Percentiles rank a stretch among this genome's conserved stretches.
These are phyloP conservation scores for Acridotheres tristis DNA, from an alignment of 2,797 vertebrate genomes.

Conservation along the genomic window DNA sequence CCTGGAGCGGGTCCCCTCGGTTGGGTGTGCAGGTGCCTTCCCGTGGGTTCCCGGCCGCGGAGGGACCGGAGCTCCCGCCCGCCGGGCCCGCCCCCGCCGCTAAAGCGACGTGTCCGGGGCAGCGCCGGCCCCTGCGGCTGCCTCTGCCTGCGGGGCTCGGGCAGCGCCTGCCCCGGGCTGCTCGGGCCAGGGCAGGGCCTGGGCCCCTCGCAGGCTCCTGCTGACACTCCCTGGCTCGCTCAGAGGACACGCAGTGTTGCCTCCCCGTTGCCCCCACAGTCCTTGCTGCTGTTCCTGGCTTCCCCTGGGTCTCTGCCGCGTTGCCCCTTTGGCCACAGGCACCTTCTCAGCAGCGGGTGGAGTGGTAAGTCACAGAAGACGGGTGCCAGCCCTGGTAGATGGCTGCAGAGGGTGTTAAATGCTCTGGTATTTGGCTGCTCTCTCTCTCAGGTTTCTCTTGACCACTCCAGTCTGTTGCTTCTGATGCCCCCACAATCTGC, in stretches of 20 bases:
- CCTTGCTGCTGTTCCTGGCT: neutral
- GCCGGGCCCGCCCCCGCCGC: neutral
- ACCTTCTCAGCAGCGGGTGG: neutral
- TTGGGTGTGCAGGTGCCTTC: too few relatives aligned
- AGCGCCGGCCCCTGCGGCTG: neutral
- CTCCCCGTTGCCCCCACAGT: neutral
- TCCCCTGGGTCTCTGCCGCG: neutral
- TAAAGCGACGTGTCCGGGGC: slow-evolving; percentile 1
- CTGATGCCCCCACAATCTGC: too few relatives aligned
- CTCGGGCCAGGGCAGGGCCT: neutral
- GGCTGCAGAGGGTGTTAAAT: neutral
- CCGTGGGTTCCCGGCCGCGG: neutral
- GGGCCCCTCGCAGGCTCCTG: neutral
- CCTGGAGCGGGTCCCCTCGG: neutral
- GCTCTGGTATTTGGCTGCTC: neutral
- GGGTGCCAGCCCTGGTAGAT: fast-evolving
- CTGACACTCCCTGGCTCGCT: neutral
- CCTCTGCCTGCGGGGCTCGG: neutral
- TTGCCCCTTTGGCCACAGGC: neutral
- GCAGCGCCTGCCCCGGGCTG: neutral
- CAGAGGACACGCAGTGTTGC: neutral
- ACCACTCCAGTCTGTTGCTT: neutral
- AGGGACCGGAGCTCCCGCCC: neutral
- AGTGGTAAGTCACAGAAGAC: slow-evolving; percentile 17
- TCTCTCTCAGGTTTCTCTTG: neutral